phyloP scores from a whole-genome alignment of 2,797 vertebrate genomes.

The Octomys mimax region DNA sequence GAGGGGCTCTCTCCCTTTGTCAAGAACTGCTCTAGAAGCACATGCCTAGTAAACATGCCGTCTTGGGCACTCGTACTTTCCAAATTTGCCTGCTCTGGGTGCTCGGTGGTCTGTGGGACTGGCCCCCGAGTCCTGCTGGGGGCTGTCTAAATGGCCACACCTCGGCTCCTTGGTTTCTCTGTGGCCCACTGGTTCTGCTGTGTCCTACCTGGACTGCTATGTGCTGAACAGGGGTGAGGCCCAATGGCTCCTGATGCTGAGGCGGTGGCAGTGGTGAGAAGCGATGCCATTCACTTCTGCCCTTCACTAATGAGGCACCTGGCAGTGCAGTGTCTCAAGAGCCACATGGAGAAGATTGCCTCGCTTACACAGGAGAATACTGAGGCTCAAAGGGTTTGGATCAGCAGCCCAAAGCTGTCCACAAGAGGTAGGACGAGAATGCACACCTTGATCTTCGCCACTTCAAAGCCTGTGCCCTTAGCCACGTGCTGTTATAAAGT shows the following conservation, averaged over 20 bases:
- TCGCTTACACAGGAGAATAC: neutral
- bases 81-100: neutral
- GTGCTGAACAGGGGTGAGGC: neutral
- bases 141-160: neutral
- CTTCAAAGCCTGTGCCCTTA: conserved; percentile 61
- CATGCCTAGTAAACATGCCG: neutral
- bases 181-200: neutral
- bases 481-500: conserved; percentile 17
- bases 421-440: neutral
- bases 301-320: neutral
- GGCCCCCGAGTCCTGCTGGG: neutral
- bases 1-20: neutral
- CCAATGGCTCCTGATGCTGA: too few relatives aligned
- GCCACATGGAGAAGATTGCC: neutral
- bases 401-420: conserved; percentile 13
- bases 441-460: conserved; percentile 14
- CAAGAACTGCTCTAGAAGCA: conserved; percentile 14
- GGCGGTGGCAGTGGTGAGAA: neutral
- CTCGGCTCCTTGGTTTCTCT: neutral
- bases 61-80: neutral
- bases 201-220: rapidly evolving
- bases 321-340: neutral
- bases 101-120: neutral
- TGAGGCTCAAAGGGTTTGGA: neutral
- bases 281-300: neutral